Conservation (phyloP, 2,113 vertebrate genomes). For the Machaerirhynchus nigripectus region DNA sequence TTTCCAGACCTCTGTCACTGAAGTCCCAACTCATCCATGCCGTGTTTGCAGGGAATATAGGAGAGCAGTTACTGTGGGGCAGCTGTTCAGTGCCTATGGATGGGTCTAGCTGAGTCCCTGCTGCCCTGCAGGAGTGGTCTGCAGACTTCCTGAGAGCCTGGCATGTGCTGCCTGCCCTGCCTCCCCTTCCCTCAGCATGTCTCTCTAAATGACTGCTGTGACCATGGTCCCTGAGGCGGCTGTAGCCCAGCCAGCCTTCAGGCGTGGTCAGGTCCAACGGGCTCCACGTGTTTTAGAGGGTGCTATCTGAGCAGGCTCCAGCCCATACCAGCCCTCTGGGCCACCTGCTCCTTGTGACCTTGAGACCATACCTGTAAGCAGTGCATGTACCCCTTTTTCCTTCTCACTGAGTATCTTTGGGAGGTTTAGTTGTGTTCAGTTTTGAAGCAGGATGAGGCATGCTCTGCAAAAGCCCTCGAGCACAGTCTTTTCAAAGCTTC, state of each 20-base stretch:
- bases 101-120: not conserved
- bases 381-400: not conserved
- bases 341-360: not conserved
- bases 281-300: not conserved
- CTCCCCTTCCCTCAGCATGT: not conserved
- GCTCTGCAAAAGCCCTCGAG: not conserved
- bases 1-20: not conserved
- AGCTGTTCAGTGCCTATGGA: fast-evolving
- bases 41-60: not conserved
- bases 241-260: not conserved
- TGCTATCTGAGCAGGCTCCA: not conserved
- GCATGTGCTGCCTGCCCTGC: not conserved
- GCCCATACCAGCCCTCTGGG: not conserved
- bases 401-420: not conserved
- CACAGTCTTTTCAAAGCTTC: not conserved
- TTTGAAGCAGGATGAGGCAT: not conserved
- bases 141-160: not conserved
- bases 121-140: not conserved
- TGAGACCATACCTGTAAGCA: not conserved
- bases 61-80: too few species aligned
- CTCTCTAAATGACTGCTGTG: not conserved
- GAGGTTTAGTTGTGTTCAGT: not conserved
- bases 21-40: fast-evolving
- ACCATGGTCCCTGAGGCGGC: not conserved
- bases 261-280: fast-evolving